Conservation (phyloP, 2,888 invertebrate genomes). For the Lutraria lutraria region DNA sequence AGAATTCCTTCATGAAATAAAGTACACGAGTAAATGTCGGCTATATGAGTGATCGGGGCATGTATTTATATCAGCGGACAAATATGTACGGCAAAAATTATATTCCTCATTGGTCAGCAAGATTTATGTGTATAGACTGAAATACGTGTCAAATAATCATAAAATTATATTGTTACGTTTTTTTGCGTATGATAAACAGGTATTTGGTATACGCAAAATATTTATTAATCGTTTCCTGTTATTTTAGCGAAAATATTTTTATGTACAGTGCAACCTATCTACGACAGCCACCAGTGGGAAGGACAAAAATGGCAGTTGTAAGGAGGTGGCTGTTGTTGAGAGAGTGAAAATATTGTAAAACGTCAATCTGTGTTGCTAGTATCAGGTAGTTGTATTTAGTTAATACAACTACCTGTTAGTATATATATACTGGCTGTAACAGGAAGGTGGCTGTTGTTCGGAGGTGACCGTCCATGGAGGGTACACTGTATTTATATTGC, state of each 20-base stretch:
- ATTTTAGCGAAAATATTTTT: not conserved
- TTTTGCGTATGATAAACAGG: not conserved
- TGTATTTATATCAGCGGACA: not conserved
- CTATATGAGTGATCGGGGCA: not conserved
- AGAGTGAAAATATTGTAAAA: too few relatives aligned
- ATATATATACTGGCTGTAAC: too few relatives aligned
- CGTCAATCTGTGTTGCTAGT: too few relatives aligned
- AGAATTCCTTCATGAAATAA: not conserved
- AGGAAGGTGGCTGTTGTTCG: too few relatives aligned
- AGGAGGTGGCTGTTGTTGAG: too few relatives aligned
- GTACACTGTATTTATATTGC: too few relatives aligned
- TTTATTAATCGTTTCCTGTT: not conserved
- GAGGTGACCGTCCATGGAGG: too few relatives aligned
- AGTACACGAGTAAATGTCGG: not conserved
- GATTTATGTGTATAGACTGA: conserved; percentile 28
- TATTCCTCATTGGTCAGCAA: conserved; percentile 10
- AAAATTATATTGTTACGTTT: not conserved
- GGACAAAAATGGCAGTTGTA: too few relatives aligned
- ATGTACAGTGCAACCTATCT: not conserved
- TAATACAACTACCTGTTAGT: too few relatives aligned
- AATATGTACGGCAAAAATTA: conserved; percentile 28
- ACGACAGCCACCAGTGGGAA: too few relatives aligned
- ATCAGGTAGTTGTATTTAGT: too few relatives aligned
- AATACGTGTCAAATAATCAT: conserved; percentile 21
- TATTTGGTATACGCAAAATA: not conserved